Conservation (phyloP, 1,140 invertebrate species). For the Drosophila serrata region DNA sequence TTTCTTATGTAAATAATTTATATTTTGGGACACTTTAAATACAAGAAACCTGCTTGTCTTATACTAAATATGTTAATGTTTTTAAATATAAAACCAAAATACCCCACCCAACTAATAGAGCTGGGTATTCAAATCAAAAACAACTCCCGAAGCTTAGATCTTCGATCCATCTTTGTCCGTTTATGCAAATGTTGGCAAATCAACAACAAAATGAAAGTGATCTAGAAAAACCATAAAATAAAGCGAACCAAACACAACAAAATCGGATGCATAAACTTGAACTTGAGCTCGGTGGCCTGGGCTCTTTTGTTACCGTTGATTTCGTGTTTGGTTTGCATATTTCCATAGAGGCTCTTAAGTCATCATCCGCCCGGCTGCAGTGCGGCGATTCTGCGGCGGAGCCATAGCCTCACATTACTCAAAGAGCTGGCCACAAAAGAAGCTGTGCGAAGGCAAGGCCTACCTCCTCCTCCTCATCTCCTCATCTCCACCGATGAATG, state of each 20-base stretch:
- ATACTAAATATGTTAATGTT: not conserved
- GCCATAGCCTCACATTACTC: slow-evolving; percentile 24
- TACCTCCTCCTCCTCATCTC: slow-evolving; percentile 7
- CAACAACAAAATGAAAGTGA: slow-evolving; percentile 64
- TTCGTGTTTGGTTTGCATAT: slow-evolving; percentile 55
- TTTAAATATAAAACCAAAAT: not conserved
- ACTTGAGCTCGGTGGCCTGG: slow-evolving; percentile 52
- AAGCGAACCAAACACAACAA: slow-evolving; percentile 20
- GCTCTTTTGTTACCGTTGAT: slow-evolving; percentile 40
- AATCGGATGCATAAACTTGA: slow-evolving; percentile 53
- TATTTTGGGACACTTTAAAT: not conserved
- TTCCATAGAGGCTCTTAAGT: slow-evolving; percentile 36
- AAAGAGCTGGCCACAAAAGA: slow-evolving; percentile 56
- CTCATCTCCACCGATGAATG: slow-evolving; percentile 32
- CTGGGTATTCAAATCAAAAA: slow-evolving; percentile 10
- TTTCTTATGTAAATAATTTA: not conserved
- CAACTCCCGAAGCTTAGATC: slow-evolving; percentile 3
- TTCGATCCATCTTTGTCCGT: slow-evolving; percentile 26
- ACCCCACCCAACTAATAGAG: not conserved
- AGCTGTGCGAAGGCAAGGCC: slow-evolving; percentile 50
- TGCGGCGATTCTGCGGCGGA: slow-evolving; percentile 27
- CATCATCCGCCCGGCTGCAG: slow-evolving; percentile 47
- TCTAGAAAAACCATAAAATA: slow-evolving; percentile 55
- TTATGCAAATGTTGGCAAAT: slow-evolving; percentile 32
- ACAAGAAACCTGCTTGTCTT: not conserved